These are phyloP conservation scores for Sardinella longiceps DNA, from an alignment of 2,797 vertebrate species.

Conservation along the genomic window DNA sequence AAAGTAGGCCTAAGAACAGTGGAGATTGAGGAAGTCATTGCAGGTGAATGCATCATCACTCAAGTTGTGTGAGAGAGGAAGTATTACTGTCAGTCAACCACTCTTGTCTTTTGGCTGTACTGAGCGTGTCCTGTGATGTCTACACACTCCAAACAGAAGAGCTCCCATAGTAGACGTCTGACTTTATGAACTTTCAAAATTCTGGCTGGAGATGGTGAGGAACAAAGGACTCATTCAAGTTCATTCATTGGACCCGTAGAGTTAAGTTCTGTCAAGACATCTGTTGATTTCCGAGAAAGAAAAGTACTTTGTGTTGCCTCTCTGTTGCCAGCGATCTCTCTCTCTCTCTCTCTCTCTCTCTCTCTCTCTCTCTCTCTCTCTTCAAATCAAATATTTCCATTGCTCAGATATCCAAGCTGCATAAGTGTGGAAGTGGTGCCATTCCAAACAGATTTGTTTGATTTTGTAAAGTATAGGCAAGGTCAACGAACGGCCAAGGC, in stretches of 20 bases:
- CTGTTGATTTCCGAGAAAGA: neutral
- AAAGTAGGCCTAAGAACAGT: neutral
- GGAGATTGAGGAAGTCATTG: neutral
- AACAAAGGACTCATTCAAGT: neutral
- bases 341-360: too few relatives aligned
- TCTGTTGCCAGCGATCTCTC: neutral
- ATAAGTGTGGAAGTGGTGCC: neutral
- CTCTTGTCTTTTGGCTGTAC: neutral
- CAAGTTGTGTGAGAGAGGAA: neutral
- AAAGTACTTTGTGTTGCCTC: neutral
- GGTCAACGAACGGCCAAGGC: too few relatives aligned
- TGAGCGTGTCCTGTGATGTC: neutral
- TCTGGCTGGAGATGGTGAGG: neutral
- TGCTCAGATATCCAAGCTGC: neutral
- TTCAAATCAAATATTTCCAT: neutral
- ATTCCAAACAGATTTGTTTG: neutral
- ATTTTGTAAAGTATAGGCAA: neutral
- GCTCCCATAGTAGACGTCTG: neutral
- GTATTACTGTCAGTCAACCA: neutral
- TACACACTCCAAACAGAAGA: neutral
- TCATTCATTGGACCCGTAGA: neutral
- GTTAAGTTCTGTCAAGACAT: neutral
- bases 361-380: neutral
- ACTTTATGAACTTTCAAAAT: neutral
- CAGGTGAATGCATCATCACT: neutral